These are phyloP conservation scores for Trichonephila clavipes DNA, from an alignment of 1,140 invertebrate species.

Conservation along the genomic window DNA sequence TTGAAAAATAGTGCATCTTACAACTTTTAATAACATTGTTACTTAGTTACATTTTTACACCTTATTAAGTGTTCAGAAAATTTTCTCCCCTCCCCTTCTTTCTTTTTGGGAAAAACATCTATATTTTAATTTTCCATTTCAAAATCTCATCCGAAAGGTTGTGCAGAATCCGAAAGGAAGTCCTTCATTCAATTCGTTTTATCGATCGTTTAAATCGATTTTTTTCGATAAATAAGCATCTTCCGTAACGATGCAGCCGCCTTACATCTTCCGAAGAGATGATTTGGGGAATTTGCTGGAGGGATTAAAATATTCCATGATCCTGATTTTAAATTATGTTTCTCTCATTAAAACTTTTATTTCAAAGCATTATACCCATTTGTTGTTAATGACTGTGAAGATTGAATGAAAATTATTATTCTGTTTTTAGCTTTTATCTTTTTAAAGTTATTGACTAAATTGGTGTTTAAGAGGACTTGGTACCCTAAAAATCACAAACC, in stretches of 20 bases:
- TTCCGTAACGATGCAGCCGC: neutral
- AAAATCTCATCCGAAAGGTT: neutral
- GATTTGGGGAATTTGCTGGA: neutral
- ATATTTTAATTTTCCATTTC: neutral
- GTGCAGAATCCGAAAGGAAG: neutral
- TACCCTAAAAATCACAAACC: too few relatives aligned
- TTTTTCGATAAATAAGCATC: constrained; percentile 68
- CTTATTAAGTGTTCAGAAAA: too few relatives aligned
- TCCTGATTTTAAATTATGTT: neutral
- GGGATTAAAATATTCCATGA: neutral
- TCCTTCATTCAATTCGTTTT: constrained; percentile 45
- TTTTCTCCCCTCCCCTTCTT: neutral
- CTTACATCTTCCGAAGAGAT: neutral
- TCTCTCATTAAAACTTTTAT: neutral
- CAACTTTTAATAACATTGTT: neutral
- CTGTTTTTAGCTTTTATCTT: too few relatives aligned
- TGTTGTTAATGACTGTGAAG: too few relatives aligned
- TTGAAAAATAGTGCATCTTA: neutral
- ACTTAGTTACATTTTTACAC: neutral
- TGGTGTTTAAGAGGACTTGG: too few relatives aligned
- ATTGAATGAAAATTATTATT: too few relatives aligned
- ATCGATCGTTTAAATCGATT: constrained; percentile 51
- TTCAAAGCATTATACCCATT: too few relatives aligned
- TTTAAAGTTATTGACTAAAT: too few relatives aligned
- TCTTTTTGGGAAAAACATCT: neutral